These are phyloP conservation scores for Ypsolopha scabrella DNA, from an alignment of 2,888 invertebrate genomes.

Conservation along the genomic window DNA sequence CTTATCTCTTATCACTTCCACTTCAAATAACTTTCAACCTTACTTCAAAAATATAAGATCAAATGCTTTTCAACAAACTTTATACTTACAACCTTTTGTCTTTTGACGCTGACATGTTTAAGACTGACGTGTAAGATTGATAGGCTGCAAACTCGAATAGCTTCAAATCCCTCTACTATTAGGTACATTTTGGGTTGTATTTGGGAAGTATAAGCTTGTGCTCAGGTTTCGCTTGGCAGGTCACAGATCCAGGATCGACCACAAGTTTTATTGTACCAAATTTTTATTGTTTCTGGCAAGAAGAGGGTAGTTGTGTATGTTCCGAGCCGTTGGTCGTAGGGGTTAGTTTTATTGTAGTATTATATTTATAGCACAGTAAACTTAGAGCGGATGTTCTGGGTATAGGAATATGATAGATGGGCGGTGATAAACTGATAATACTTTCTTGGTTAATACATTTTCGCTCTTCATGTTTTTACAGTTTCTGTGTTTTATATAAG, in stretches of 20 bases:
- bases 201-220: constrained; percentile 9
- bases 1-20: not conserved
- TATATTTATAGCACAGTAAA: constrained; percentile 1
- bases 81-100: not conserved
- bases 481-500: too few species aligned
- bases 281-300: constrained; percentile 38
- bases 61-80: not conserved
- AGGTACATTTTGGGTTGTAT: constrained; percentile 6
- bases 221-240: constrained; percentile 35
- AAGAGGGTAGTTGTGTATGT: constrained; percentile 23
- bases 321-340: constrained; percentile 47
- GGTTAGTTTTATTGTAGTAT: constrained; percentile 38
- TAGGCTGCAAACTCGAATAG: too few species aligned
- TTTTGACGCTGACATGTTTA: not conserved
- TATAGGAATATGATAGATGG: not conserved
- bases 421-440: too few species aligned
- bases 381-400: not conserved
- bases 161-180: too few species aligned
- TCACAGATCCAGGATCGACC: constrained; percentile 19
- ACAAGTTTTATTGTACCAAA: constrained; percentile 1
- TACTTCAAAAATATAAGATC: not conserved
- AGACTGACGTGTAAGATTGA: not conserved
- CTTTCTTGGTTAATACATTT: too few species aligned
- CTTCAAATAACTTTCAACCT: not conserved
- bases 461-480: too few species aligned